These are phyloP conservation scores for Drosophila imparisetae DNA, from an alignment of 2,888 invertebrate genomes.

Conservation along the genomic window DNA sequence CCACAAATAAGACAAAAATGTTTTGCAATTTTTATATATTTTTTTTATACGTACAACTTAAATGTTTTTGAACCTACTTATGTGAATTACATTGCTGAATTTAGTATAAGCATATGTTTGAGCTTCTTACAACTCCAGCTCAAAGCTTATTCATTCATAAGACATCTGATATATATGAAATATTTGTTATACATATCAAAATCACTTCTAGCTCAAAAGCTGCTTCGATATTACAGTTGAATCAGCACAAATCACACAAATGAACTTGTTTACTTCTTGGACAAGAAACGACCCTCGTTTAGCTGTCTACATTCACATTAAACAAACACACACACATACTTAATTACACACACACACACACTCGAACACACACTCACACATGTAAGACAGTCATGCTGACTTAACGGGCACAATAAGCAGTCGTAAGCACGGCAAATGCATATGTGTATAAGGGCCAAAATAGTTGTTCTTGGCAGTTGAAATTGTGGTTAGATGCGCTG, in stretches of 20 bases:
- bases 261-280: not conserved
- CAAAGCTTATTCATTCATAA: not conserved
- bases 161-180: not conserved
- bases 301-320: constrained; percentile 3
- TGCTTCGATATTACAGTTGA: not conserved
- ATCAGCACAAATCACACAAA: not conserved
- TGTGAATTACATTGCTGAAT: not conserved
- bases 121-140: not conserved
- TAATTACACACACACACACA: constrained; percentile 1
- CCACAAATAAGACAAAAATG: not conserved
- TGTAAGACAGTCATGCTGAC: constrained; percentile 27
- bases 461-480: constrained; percentile 17
- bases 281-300: constrained; percentile 4
- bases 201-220: not conserved
- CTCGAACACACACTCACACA: not conserved
- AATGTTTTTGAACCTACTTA: not conserved
- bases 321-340: constrained; percentile 17
- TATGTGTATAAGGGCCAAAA: constrained; percentile 11
- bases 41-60: not conserved
- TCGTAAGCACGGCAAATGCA: constrained; percentile 57
- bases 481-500: constrained; percentile 28
- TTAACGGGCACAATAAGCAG: constrained; percentile 55
- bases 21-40: not conserved
- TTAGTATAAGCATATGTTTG: not conserved
- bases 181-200: not conserved